Evolutionary conservation across 2,797 vertebrate species (phyloP).

Genomic region (Enteromius paludinosus): DNA sequence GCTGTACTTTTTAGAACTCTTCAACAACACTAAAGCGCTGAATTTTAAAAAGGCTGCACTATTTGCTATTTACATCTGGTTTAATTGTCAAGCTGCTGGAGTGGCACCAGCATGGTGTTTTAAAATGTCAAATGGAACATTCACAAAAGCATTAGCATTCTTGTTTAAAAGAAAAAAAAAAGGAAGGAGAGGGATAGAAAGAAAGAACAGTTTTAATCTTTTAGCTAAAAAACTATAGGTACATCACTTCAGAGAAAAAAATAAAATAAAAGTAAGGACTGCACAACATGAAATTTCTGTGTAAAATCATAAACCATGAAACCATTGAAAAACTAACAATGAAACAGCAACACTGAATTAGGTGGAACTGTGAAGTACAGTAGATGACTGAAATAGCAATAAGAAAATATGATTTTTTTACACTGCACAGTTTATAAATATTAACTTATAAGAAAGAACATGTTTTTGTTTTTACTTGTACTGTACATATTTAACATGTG

Average conservation of each 20-base stretch:
- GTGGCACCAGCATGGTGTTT: background rate
- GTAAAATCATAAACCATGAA: too few relatives aligned
- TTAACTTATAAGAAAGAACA: too few relatives aligned
- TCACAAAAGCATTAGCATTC: background rate
- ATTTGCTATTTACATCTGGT: conserved; percentile 11
- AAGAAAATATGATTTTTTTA: background rate
- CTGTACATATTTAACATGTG: too few relatives aligned
- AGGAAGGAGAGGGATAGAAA: background rate
- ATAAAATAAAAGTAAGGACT: too few relatives aligned
- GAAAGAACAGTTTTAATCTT: too few relatives aligned
- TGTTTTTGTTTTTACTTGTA: background rate
- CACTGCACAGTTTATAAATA: too few relatives aligned
- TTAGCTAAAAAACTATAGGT: background rate
- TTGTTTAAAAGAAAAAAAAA: background rate
- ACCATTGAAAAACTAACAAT: too few relatives aligned
- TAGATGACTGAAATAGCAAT: background rate
- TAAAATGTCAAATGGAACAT: background rate
- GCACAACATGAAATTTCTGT: too few relatives aligned
- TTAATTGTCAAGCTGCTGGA: conserved; percentile 7
- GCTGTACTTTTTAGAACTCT: background rate
- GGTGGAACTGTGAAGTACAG: too few relatives aligned
- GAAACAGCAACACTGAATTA: too few relatives aligned
- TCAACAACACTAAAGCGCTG: background rate
- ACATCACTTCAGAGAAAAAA: background rate
- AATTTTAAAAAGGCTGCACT: background rate